These are phyloP conservation scores for Hippoglossus hippoglossus DNA, from an alignment of 2,797 vertebrate species.

Conservation along the genomic window DNA sequence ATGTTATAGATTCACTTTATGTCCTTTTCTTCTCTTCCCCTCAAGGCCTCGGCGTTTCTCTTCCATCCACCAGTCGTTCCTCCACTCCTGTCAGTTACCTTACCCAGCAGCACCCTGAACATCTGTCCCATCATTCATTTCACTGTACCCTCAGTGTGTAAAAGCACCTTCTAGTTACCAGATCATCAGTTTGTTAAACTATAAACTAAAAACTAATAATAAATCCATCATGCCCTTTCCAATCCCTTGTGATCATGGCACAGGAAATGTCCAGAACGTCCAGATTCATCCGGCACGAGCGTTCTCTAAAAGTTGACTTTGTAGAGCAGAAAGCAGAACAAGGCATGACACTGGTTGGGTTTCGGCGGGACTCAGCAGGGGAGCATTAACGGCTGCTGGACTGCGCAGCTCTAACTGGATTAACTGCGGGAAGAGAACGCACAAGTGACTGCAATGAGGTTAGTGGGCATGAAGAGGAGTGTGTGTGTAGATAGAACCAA, in stretches of 20 bases:
- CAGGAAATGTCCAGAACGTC: neutral
- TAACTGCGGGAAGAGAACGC: constrained; percentile 45
- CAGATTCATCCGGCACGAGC: neutral
- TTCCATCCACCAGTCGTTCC: too few species aligned
- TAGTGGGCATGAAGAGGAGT: constrained; percentile 46
- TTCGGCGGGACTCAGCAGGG: constrained; percentile 48
- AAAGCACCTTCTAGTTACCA: too few species aligned
- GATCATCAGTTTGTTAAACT: too few species aligned
- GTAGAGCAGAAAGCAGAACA: constrained; percentile 13
- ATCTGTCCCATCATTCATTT: neutral
- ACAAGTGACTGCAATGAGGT: constrained; percentile 63
- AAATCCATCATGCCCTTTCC: too few species aligned
- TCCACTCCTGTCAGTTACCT: neutral
- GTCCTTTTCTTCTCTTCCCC: neutral
- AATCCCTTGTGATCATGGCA: too few species aligned
- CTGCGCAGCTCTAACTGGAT: constrained; percentile 60
- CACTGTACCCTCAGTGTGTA: neutral
- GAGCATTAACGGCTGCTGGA: constrained; percentile 59
- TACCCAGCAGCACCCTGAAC: neutral
- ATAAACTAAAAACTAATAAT: too few species aligned
- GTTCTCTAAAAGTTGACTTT: neutral
- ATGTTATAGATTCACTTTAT: neutral
- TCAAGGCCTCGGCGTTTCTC: neutral
- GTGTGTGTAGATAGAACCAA: neutral
- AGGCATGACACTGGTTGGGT: neutral